Percentiles rank a stretch among this genome's conserved stretches.
Evolutionary conservation across 23 tunicate species (phyloP).

Genomic region (Phallusia fumigata): DNA sequence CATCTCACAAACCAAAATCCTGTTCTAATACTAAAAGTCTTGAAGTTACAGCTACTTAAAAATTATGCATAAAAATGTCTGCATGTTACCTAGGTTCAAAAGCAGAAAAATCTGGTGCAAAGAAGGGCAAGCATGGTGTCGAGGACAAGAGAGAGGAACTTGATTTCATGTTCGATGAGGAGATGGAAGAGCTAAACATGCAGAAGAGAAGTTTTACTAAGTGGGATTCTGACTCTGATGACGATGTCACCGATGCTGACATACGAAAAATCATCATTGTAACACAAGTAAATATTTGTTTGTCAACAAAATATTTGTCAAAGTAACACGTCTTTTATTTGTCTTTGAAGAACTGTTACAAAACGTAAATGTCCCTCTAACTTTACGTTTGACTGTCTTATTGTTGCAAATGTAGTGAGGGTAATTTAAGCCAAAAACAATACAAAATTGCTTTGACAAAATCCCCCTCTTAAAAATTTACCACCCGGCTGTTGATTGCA

Average conservation of each 20-base stretch:
- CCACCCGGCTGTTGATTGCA: background rate
- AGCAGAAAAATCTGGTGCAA: background rate
- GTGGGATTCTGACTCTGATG: slow-evolving; percentile 90
- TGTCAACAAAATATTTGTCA: too few species aligned
- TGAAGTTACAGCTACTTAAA: too few species aligned
- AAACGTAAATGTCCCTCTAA: too few species aligned
- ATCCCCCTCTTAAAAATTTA: background rate
- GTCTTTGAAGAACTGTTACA: too few species aligned
- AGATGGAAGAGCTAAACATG: slow-evolving; percentile 87
- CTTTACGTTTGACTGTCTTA: too few species aligned
- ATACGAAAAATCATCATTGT: slow-evolving; percentile 83
- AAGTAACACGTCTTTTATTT: too few species aligned
- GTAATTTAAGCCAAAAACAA: too few species aligned
- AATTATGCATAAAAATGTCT: too few species aligned
- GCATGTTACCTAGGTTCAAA: background rate
- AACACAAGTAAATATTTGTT: slow-evolving; percentile 56
- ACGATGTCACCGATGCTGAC: slow-evolving; percentile 90
- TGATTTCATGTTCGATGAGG: slow-evolving; percentile 90
- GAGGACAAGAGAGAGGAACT: slow-evolving; percentile 72
- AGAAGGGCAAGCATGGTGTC: background rate
- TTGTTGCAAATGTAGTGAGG: too few species aligned
- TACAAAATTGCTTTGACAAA: too few species aligned
- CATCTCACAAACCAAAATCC: too few species aligned
- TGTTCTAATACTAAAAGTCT: too few species aligned
- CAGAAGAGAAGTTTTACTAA: slow-evolving; percentile 82